Percentiles rank a stretch among this genome's conserved stretches.
Conservation (phyloP, 2,888 invertebrate genomes). For the Drosophila phalerata region DNA sequence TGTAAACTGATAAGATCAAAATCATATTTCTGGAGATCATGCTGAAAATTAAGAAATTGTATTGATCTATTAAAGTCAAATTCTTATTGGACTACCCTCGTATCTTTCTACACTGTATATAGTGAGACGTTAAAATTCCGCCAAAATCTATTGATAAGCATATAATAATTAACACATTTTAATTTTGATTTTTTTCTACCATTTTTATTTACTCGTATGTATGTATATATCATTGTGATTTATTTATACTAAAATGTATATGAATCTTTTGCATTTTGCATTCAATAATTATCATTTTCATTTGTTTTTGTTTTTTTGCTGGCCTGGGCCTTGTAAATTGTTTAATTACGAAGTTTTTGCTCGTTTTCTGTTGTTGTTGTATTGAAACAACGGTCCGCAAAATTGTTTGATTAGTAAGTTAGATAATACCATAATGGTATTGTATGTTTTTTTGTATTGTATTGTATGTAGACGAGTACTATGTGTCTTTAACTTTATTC, state of each 20-base stretch:
- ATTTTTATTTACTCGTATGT: slow-evolving; percentile 52
- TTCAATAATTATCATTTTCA: slow-evolving; percentile 19
- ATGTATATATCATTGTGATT: slow-evolving; percentile 39
- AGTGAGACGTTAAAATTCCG: too few relatives aligned
- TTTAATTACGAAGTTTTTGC: slow-evolving; percentile 30
- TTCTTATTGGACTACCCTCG: too few relatives aligned
- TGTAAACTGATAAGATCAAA: too few relatives aligned
- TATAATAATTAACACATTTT: too few relatives aligned
- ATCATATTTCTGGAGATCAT: too few relatives aligned
- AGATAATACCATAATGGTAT: slow-evolving; percentile 28
- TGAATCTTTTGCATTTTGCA: slow-evolving; percentile 34
- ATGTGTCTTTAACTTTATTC: slow-evolving; percentile 43
- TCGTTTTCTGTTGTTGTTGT: slow-evolving; percentile 32
- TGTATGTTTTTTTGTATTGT: slow-evolving; percentile 21
- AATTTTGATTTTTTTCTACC: slow-evolving; percentile 46
- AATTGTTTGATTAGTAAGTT: slow-evolving; percentile 47
- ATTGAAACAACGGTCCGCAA: slow-evolving; percentile 47
- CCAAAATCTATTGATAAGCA: too few relatives aligned
- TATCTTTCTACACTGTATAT: too few relatives aligned
- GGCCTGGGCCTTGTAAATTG: slow-evolving; percentile 51
- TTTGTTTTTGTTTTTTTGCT: slow-evolving; percentile 12
- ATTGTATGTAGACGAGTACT: slow-evolving; percentile 37
- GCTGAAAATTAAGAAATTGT: too few relatives aligned
- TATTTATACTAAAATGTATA: slow-evolving; percentile 53
- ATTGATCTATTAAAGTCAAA: too few relatives aligned